phyloP scores from a whole-genome alignment of 2,113 vertebrate species.

The Micronycteris hirsuta region DNA sequence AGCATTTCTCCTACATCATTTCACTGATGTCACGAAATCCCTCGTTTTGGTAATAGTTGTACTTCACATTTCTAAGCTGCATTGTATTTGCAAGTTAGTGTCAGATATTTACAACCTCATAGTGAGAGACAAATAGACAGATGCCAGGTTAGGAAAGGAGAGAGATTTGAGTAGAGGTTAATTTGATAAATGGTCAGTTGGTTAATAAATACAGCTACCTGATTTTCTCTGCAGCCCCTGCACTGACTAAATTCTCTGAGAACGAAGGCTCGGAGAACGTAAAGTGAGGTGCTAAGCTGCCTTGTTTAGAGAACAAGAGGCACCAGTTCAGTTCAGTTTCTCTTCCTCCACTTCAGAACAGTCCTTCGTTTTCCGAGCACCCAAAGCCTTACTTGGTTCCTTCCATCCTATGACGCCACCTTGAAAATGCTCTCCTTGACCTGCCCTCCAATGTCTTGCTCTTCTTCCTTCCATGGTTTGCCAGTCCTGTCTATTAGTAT shows the following conservation, averaged over 20 bases:
- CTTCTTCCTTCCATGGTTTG: background rate
- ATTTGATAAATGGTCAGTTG: background rate
- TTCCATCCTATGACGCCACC: fast-evolving
- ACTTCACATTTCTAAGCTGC: background rate
- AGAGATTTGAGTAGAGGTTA: background rate
- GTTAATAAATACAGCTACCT: background rate
- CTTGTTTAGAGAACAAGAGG: background rate
- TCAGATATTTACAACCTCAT: background rate
- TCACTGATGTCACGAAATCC: background rate
- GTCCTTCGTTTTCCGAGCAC: background rate
- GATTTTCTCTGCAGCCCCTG: background rate
- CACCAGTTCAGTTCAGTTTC: background rate
- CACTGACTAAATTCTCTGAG: background rate
- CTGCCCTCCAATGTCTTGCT: background rate
- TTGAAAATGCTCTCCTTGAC: background rate
- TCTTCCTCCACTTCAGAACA: background rate
- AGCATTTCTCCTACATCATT: background rate
- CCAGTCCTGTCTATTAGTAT: background rate
- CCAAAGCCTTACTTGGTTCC: background rate
- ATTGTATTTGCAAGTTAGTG: background rate
- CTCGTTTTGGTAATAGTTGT: background rate
- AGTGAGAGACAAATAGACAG: background rate
- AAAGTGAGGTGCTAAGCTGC: no score
- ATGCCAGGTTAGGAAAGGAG: background rate
- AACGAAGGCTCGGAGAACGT: background rate